Conservation (phyloP, 2,888 invertebrate species). For the Aleiodes testaceus region DNA sequence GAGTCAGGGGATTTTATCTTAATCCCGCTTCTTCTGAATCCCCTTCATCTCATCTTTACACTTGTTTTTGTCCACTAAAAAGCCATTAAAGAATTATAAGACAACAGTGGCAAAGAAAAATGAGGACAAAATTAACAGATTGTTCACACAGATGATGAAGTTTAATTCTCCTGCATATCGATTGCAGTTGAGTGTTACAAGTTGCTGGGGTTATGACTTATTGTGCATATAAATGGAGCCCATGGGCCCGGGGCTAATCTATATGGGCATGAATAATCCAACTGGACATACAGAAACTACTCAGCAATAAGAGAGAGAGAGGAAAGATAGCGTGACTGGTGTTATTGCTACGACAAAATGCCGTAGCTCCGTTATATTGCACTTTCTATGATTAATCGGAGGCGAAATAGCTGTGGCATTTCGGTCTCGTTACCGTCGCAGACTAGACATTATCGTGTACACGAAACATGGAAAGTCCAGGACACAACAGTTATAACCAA, state of each 20-base stretch:
- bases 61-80: conserved; percentile 21
- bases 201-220: conserved; percentile 18
- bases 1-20: conserved; percentile 29
- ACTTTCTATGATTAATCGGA: conserved; percentile 50
- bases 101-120: not conserved
- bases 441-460: conserved; percentile 33
- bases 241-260: conserved; percentile 21
- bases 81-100: conserved; percentile 35
- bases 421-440: conserved; percentile 44
- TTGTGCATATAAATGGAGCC: conserved; percentile 4
- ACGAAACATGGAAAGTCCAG: conserved; percentile 14
- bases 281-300: conserved; percentile 39
- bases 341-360: conserved; percentile 53
- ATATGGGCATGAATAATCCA: conserved; percentile 41
- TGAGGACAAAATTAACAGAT: not conserved
- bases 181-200: conserved; percentile 19
- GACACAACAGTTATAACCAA: conserved; percentile 5
- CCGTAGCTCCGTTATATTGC: conserved; percentile 47
- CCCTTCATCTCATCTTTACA: conserved; percentile 3
- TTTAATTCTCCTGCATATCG: not conserved
- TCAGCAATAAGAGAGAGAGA: conserved; percentile 4
- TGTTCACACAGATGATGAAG: too few species aligned
- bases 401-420: conserved; percentile 46
- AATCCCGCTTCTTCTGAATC: not conserved
- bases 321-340: conserved; percentile 54